Conservation (phyloP, 2,888 invertebrate genomes). For the Aspidiotus rigidus region DNA sequence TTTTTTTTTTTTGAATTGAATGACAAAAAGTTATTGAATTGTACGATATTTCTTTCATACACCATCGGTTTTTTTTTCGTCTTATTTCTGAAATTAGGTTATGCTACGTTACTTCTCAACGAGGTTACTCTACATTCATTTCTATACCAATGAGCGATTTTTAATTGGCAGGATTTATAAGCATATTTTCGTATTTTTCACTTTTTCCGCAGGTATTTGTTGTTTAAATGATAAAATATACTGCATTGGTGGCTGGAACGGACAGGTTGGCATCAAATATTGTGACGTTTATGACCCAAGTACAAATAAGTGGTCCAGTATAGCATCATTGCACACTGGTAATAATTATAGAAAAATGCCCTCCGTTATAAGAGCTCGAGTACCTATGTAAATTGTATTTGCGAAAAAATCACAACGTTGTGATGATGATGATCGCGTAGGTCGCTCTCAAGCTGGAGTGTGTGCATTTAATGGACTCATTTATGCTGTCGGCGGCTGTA, state of each 20-base stretch:
- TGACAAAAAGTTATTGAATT: too few relatives aligned
- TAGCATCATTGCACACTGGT: constrained; percentile 60
- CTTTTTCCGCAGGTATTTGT: constrained; percentile 50
- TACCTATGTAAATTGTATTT: too few relatives aligned
- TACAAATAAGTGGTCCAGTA: constrained; percentile 55
- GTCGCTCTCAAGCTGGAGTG: constrained; percentile 70
- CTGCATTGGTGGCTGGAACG: constrained; percentile 72
- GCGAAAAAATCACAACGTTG: background rate
- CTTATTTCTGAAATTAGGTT: too few relatives aligned
- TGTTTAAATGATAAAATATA: constrained; percentile 57
- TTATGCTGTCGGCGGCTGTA: constrained; percentile 76
- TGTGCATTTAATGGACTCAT: constrained; percentile 58
- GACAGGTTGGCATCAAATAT: constrained; percentile 57
- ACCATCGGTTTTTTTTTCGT: too few relatives aligned
- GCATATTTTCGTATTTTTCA: too few relatives aligned
- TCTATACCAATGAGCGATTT: too few relatives aligned
- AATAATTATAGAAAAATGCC: constrained; percentile 25
- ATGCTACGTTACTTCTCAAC: too few relatives aligned
- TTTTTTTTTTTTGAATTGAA: constrained; percentile 12
- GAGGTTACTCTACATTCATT: too few relatives aligned
- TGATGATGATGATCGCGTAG: constrained; percentile 42
- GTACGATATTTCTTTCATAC: too few relatives aligned
- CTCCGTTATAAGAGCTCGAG: too few relatives aligned
- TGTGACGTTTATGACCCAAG: constrained; percentile 63
- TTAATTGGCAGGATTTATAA: too few relatives aligned